Base-by-base conservation (phyloP, 2,888 invertebrate genomes). In the Drosophila melanocephala region DNA sequence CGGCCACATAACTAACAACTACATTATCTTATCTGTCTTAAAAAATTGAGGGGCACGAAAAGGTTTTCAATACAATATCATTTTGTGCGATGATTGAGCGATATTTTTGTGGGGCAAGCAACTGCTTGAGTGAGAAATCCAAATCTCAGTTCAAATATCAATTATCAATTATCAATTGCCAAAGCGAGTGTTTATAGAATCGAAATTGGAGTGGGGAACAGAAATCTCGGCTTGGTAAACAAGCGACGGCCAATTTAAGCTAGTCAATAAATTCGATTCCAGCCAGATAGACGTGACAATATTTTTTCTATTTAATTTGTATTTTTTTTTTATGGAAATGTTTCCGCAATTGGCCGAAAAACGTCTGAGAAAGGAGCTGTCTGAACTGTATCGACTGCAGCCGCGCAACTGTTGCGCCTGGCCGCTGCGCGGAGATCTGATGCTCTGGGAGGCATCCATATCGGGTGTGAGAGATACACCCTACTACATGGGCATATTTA, bases 401-500 rank as follows among this genome's bases (percentile, higher is more conserved):
- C 61, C 67, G 14, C 28, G 7, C 0, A 53, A 75, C 19, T 75
- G 68, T 10, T 56, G 28, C 1, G 78, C 59, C 1, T 52, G 61
- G 47, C 79, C 79, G 2, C 16, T 75, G 0, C 5, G 26, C 4
- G 63, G 55, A 0, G 61, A 79, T n/a, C 28, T 79, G n/a, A 72
- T 79, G 71, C 12, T n/a, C 0, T 79, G 78, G 78, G 51, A 71
- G 37, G 78, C 75, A 0, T 50, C 52, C 6, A 52, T 79, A 3
- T 7, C 32, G 47, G 75, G 79, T 0, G 44, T 30, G 1, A 3
- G 16, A 0, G 44, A 58, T 5, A 68, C 78, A 32, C 75, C 78
- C 30, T 79, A 79, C 28, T 62, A 50, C 56, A 16, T 42, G 33
- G 78, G 78, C 28, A 50, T 65, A 0, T 79, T 79, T 26, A 16